phyloP scores from a whole-genome alignment of 1,140 invertebrate species.

The Cryptotermes secundus region DNA sequence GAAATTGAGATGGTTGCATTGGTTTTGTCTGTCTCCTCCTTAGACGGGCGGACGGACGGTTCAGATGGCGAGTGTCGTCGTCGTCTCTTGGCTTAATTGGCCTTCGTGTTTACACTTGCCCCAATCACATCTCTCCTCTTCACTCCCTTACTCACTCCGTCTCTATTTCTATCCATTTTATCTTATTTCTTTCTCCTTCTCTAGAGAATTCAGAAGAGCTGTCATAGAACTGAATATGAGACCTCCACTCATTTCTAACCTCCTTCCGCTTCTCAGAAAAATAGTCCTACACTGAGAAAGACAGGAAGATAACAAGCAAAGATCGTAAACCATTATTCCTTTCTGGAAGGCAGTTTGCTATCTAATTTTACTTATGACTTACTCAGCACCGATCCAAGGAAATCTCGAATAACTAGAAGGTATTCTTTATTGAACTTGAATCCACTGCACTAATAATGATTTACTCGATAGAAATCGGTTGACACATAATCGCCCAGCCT shows the following conservation, averaged over 20 bases:
- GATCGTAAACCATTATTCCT: not conserved
- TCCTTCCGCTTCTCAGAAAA: not conserved
- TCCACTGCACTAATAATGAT: no score
- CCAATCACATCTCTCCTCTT: not conserved
- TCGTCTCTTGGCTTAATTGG: not conserved
- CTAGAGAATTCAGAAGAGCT: not conserved
- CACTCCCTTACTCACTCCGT: not conserved
- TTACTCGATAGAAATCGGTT: no score
- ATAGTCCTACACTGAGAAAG: no score
- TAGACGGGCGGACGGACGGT: not conserved
- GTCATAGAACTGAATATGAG: not conserved
- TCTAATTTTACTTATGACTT: not conserved
- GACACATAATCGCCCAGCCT: no score
- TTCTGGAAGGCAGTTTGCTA: not conserved
- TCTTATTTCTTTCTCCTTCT: not conserved
- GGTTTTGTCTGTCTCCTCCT: not conserved
- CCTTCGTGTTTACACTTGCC: not conserved
- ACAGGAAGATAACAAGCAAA: not conserved
- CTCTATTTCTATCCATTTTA: not conserved
- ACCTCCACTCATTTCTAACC: not conserved
- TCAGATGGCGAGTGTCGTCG: not conserved
- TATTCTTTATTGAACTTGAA: no score
- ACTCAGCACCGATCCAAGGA: not conserved
- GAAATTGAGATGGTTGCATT: not conserved
- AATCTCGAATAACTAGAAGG: no score